Conservation (phyloP, 1,140 invertebrate species). For the Frieseomelitta varia region DNA sequence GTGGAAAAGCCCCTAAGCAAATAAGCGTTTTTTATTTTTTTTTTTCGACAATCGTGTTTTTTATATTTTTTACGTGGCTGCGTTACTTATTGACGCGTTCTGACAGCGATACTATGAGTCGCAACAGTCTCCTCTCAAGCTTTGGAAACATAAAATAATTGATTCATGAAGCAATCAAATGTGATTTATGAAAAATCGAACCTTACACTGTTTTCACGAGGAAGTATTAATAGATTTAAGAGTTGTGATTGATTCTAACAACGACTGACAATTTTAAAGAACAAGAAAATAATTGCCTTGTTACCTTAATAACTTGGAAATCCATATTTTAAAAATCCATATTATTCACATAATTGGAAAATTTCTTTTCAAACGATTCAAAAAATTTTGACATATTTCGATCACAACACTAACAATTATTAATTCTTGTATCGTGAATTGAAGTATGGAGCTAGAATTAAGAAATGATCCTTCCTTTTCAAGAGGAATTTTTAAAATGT, state of each 20-base stretch:
- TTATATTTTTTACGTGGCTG: not conserved
- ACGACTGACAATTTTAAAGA: not conserved
- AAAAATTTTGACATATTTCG: no score
- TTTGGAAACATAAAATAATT: not conserved
- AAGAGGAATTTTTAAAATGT: no score
- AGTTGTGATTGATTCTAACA: not conserved
- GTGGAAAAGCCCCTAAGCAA: not conserved
- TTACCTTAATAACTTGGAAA: not conserved
- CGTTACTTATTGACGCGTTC: not conserved
- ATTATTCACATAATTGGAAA: no score
- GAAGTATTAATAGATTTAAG: not conserved
- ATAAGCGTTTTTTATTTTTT: not conserved
- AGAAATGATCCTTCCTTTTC: no score
- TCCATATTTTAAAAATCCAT: no score
- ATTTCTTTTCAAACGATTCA: no score
- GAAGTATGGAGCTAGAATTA: no score
- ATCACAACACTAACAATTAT: no score
- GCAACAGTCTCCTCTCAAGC: not conserved
- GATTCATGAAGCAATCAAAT: not conserved
- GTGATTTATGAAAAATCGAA: not conserved
- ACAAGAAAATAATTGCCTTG: not conserved
- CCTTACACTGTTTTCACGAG: not conserved
- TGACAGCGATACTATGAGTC: not conserved
- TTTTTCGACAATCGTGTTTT: not conserved
- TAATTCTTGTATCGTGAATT: no score